These are phyloP conservation scores for Pedetes capensis DNA, from an alignment of 2,113 vertebrate genomes.

Conservation along the genomic window DNA sequence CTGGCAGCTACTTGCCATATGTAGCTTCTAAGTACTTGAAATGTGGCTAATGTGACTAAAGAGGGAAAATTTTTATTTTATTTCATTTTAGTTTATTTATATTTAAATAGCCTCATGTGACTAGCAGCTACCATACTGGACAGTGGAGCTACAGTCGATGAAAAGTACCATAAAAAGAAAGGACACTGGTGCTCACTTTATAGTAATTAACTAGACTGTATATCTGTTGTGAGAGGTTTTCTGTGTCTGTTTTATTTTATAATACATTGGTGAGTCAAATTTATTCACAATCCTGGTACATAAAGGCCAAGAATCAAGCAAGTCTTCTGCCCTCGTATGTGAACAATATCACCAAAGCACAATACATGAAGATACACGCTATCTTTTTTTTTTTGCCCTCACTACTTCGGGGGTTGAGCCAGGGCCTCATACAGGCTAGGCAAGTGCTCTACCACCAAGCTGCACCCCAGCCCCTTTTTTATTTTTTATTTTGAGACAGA, in stretches of 20 bases:
- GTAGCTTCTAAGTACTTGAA: neutral
- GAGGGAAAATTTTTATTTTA: neutral
- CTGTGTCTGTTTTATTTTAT: too few species aligned
- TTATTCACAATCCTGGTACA: neutral
- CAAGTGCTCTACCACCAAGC: too few species aligned
- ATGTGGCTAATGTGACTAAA: neutral
- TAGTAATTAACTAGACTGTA: too few species aligned
- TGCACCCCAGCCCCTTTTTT: too few species aligned
- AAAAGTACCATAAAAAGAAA: neutral
- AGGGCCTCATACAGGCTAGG: too few species aligned
- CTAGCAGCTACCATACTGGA: neutral
- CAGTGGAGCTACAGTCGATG: neutral
- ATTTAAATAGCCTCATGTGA: neutral
- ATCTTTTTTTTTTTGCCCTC: neutral
- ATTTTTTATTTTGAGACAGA: too few species aligned
- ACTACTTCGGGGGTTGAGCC: too few species aligned
- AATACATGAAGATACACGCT: neutral
- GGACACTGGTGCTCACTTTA: neutral
- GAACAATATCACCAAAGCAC: neutral
- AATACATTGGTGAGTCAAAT: neutral
- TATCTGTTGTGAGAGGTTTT: too few species aligned
- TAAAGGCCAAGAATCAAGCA: neutral
- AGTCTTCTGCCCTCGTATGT: neutral
- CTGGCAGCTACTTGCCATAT: neutral
- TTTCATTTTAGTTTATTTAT: neutral